Evolutionary conservation across 2,797 vertebrate species (phyloP).

Genomic region (Sebastes steindachneri): DNA sequence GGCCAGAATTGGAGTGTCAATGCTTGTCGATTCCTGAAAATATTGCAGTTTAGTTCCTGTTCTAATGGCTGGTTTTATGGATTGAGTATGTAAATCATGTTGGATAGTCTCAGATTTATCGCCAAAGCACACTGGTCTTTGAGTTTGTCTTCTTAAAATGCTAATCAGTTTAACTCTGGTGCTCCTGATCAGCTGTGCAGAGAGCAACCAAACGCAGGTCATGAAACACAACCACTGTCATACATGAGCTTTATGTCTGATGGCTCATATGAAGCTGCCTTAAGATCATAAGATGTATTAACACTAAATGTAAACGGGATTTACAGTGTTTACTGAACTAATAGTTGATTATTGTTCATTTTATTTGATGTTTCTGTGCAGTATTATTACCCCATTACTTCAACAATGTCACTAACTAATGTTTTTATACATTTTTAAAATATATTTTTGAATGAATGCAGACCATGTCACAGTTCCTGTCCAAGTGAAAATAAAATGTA

Average conservation of each 20-base stretch:
- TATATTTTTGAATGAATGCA: not conserved
- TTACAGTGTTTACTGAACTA: not conserved
- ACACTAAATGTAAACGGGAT: not conserved
- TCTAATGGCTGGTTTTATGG: constrained; percentile 55
- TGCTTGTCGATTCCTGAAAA: constrained; percentile 61
- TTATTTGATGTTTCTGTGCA: not conserved
- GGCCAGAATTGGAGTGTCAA: constrained; percentile 59
- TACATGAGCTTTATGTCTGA: not conserved
- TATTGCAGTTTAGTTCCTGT: constrained; percentile 59
- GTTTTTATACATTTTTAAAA: not conserved
- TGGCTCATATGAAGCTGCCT: not conserved
- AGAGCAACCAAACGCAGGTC: not conserved
- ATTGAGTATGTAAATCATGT: constrained; percentile 60
- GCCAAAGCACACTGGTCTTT: constrained; percentile 15
- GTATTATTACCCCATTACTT: not conserved
- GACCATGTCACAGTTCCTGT: not conserved
- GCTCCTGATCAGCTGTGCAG: not conserved
- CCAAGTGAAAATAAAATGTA: not conserved
- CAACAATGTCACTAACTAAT: not conserved
- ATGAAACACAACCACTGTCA: not conserved
- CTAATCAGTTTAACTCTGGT: constrained; percentile 43
- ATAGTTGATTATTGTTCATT: not conserved
- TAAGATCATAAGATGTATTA: not conserved
- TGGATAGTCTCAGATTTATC: constrained; percentile 44
- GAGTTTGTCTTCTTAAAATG: constrained; percentile 57